Evolutionary conservation across 1,140 invertebrate species (phyloP), one percentile per base, ranked within the genome.

Genomic region (Drosophila grimshawi): DNA sequence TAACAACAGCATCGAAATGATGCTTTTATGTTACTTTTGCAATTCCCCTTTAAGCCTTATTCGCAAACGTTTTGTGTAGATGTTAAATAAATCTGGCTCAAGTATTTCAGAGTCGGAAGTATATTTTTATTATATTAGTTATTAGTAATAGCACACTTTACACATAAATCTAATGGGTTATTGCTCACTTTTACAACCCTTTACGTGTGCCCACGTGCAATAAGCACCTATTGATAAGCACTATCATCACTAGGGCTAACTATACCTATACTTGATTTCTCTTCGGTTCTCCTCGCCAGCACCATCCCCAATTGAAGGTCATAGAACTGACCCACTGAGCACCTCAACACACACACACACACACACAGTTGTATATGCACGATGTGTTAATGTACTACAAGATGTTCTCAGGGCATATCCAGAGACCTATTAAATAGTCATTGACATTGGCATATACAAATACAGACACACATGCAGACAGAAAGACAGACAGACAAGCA

Each of bases 321-420:
- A 61, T 10, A 72, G 30, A 61, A 53, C 65, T 74, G 71, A 74
- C 71, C 71, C 65, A 74, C 57, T 74, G 60, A 67, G 33, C 45
- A 41, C 2, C 19, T 11, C 27, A 7, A 30, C 27, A 41, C n/a
- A 53, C 39, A 78, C 43, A 37, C 27, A 46, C 53, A n/a, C 56
- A 32, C 51, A 43, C 19, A 64, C 67, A 43, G 19, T 19, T 19
- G 19, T 19, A 19, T 19, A 1, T 19, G 19, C 32, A 39, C 43
- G 11, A 41, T 5, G 35, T 5, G 43, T 29, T 41, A 35, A 43
- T 19, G 19, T 19, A 33, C 39, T 53, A 41, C 33, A 39, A 41
- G 55, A 60, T 56, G 51, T 68, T 62, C 29, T 32, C 6, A n/a
- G 30, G 29, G 35, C 65, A 68, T 68, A 67, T 55, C 57, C 65